Percentiles rank a stretch among this genome's conserved stretches.
Conservation (phyloP, 2,797 vertebrate species). For the Adelosebastes latens region DNA sequence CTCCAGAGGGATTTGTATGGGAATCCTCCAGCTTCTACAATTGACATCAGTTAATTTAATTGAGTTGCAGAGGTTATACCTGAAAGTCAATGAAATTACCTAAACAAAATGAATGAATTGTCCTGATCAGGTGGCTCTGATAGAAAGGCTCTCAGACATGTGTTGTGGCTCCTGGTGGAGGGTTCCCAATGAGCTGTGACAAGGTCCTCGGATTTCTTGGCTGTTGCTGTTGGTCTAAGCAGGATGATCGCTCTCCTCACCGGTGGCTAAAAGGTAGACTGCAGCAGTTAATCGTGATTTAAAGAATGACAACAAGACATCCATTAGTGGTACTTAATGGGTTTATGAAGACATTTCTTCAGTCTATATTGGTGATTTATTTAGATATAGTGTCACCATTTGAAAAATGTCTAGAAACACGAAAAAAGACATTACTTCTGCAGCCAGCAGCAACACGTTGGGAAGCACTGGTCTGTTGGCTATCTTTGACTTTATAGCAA, state of each 20-base stretch:
- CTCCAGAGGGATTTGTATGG: slow-evolving; percentile 1
- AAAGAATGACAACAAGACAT: not conserved
- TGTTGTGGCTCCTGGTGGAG: not conserved
- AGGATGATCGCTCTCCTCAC: not conserved
- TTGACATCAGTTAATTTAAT: slow-evolving; percentile 1
- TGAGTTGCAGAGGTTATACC: not conserved
- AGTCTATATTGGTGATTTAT: not conserved
- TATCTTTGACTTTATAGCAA: too few relatives aligned
- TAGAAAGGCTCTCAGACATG: not conserved
- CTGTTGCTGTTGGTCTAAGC: not conserved
- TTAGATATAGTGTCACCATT: not conserved
- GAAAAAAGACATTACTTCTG: too few relatives aligned
- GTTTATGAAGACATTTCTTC: not conserved
- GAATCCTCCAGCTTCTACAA: not conserved
- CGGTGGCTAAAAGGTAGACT: not conserved
- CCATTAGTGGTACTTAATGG: too few relatives aligned
- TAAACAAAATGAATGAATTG: not conserved
- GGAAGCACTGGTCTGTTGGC: too few relatives aligned
- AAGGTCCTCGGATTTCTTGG: not conserved
- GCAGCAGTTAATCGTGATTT: not conserved
- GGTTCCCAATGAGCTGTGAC: not conserved
- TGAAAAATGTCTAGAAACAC: too few relatives aligned
- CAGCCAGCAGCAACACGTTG: too few relatives aligned
- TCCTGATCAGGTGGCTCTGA: not conserved
- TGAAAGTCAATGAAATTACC: not conserved